Percentiles rank a stretch among this genome's conserved stretches.
phyloP scores from a whole-genome alignment of 2,888 invertebrate genomes.

The Thymelicus lineola region DNA sequence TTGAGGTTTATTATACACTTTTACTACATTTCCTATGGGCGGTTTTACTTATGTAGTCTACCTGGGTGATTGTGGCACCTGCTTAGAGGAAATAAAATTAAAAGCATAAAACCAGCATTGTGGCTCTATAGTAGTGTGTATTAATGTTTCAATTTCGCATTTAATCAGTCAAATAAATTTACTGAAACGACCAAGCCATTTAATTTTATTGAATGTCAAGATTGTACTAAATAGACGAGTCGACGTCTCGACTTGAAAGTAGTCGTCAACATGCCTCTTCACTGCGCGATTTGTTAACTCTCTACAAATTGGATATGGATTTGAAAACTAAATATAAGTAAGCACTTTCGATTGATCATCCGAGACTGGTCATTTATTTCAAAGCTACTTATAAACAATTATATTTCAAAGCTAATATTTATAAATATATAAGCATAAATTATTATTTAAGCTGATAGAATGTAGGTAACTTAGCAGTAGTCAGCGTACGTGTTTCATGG shows the following conservation, averaged over 20 bases:
- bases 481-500: not conserved
- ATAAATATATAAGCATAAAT: no score
- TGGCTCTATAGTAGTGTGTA: no score
- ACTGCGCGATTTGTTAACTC: conserved; percentile 2
- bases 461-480: not conserved
- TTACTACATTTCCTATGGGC: no score
- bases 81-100: no score
- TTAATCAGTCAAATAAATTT: not conserved
- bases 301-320: conserved; percentile 1
- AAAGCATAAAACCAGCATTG: no score
- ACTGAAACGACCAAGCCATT: not conserved
- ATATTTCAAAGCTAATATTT: not conserved
- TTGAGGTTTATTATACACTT: no score
- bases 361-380: not conserved
- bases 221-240: not conserved
- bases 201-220: not conserved
- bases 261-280: not conserved
- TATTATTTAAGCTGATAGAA: not conserved
- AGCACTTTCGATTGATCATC: conserved; percentile 6
- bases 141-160: no score
- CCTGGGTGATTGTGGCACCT: no score
- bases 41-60: no score
- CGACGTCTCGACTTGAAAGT: conserved; percentile 3
- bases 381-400: not conserved
- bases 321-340: conserved; percentile 1